Base-by-base conservation (phyloP, 2,797 vertebrate species). In the Falco rusticolus region DNA sequence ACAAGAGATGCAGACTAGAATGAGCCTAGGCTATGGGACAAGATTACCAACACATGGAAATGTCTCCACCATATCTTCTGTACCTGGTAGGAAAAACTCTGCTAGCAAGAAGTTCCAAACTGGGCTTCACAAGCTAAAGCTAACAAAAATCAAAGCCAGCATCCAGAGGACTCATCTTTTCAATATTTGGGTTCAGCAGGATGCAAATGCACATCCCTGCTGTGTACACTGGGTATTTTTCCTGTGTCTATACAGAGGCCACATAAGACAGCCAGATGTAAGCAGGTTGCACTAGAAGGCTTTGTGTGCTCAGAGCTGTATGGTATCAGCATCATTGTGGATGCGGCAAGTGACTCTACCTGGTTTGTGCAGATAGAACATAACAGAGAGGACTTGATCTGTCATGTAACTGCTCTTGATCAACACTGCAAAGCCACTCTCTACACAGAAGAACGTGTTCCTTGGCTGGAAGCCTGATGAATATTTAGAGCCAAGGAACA, bases 401-500 rank as follows among this genome's bases (percentile, higher is more conserved):
- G 64, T 71, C 70, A n/a, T 5, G 4, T 75, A 59, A 33, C 70
- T 76, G 83, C 66, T 93, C 84, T 79, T 0, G 0, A 84, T 78
- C 88, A 88, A 54, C 43, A 25, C 68, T 64, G 54, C 17, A 3
- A 70, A 94, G 50, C 68, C 77, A 57, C 54, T 60, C 77, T 61
- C 60, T 88, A 48, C 66, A 75, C 54, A 66, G 93, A 93, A 96
- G 79, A 87, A 74, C 3, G 1, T 82, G 91, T 94, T 95, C 95
- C 75, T 89, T 95, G 94, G 95, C 93, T 84, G 28, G 53, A 61
- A 82, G 91, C 85, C 90, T 77, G 78, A 89, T 83, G 74, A 87
- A 43, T 82, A 57, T 80, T 86, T 75, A 80, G 56, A 96, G 86
- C 75, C 92, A 95, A 90, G 81, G 78, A 96, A 93, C 90, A 95